A percentile compares a stretch with the other conserved stretches of the same genome.
Evolutionary conservation across 2,888 invertebrate genomes (phyloP).

Genomic region (Drosophila neutralis): DNA sequence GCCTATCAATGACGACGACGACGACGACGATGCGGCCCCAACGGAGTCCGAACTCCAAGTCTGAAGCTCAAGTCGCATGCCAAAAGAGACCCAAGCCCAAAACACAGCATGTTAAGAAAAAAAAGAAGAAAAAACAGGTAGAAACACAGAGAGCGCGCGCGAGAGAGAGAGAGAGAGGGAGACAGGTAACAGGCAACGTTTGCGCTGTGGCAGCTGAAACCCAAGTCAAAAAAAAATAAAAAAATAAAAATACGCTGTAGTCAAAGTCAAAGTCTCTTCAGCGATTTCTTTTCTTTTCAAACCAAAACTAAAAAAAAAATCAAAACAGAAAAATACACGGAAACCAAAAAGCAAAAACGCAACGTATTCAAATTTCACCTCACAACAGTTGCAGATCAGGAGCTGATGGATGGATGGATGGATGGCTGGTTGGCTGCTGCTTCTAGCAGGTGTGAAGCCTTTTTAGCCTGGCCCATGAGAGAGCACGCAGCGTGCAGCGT

Average conservation of each 20-base stretch:
- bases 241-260: constrained; percentile 13
- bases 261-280: constrained; percentile 44
- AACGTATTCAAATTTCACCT: constrained; percentile 66
- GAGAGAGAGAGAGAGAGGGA: constrained; percentile 6
- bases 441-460: constrained; percentile 45
- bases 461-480: constrained; percentile 15
- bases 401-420: constrained; percentile 42
- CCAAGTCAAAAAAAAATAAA: constrained; percentile 24
- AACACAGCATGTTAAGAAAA: constrained; percentile 58
- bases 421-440: constrained; percentile 16
- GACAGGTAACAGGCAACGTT: constrained; percentile 30
- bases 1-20: constrained; percentile 79
- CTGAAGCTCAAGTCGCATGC: constrained; percentile 63
- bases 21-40: constrained; percentile 56
- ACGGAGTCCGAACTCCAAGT: constrained; percentile 53
- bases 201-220: constrained; percentile 50
- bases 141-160: constrained; percentile 10
- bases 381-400: constrained; percentile 47
- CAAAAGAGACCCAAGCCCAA: constrained; percentile 67
- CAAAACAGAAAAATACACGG: constrained; percentile 7
- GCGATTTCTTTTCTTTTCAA: constrained; percentile 57
- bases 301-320: constrained; percentile 21
- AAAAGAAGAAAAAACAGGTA: constrained; percentile 55
- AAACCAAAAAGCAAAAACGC: constrained; percentile 24
- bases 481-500: constrained; percentile 24